phyloP scores from a whole-genome alignment of 2,797 vertebrate species.

The Paguma larvata region DNA sequence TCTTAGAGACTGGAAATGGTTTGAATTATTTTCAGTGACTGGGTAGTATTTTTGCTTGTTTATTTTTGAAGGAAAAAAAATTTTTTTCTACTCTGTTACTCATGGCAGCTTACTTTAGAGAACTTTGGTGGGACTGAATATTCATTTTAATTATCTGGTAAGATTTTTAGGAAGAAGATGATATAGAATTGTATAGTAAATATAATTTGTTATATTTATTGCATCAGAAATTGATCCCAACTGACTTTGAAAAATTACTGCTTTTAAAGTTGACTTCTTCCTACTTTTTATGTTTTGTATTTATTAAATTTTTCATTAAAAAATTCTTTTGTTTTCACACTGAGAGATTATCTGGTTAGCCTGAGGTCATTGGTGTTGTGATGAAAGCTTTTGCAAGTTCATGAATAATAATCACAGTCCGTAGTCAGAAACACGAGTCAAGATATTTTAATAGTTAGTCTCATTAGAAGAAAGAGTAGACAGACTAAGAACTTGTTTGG shows the following conservation, averaged over 20 bases:
- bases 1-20: neutral
- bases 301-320: slow-evolving; percentile 36
- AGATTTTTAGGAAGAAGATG: neutral
- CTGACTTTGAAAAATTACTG: slow-evolving; percentile 18
- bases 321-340: slow-evolving; percentile 53
- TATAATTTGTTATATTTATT: slow-evolving; percentile 30
- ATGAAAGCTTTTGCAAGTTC: slow-evolving; percentile 34
- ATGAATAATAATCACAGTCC: neutral
- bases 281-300: slow-evolving; percentile 12
- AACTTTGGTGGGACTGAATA: neutral
- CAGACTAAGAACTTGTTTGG: slow-evolving; percentile 38
- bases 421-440: slow-evolving; percentile 41
- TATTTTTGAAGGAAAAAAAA: neutral
- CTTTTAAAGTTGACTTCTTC: slow-evolving; percentile 41
- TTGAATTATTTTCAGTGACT: neutral
- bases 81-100: neutral
- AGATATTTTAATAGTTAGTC: slow-evolving; percentile 29
- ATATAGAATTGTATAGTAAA: neutral
- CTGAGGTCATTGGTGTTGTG: neutral
- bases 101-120: neutral
- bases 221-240: neutral
- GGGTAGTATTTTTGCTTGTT: neutral
- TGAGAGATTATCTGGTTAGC: slow-evolving; percentile 38
- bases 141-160: slow-evolving; percentile 17
- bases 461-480: slow-evolving; percentile 49